Base-by-base conservation (phyloP, 1,140 invertebrate species). In the Caenorhabditis remanei region DNA sequence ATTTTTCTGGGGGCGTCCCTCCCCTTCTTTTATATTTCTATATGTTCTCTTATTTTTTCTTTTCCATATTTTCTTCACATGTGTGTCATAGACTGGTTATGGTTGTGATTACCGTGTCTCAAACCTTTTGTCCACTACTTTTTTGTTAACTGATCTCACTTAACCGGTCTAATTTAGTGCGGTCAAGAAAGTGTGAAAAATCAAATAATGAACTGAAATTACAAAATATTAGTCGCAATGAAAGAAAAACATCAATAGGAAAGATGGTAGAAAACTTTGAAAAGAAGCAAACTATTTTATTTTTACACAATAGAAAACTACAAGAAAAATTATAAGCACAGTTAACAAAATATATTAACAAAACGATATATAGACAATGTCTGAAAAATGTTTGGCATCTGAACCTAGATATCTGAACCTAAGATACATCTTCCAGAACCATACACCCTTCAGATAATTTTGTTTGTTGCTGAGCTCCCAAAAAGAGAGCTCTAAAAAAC, bases 101-200 rank as follows among this genome's bases (percentile, higher is more conserved):
- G 41, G 71, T 46, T 40, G 50, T 50, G 46, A 14, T 50, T 79
- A 50, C 11, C 9, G 4, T 32, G 32, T 24, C 6, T 14, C 16
- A 16, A 46, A 46, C 65, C 41, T 48, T 71, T 71, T 71, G 41
- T 71, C 32, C 32, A 32, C 32, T 32, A 32, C 32, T 63, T 32
- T 63, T 2, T 63, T 14, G 56, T 16, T 19, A 58, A 58, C 56
- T 58, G 21, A 63, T 63, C 24, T 63, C 14, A 40, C 32, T 32
- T 32, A 32, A 71, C 65, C 41, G 41, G 40, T 71, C 21, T 43
- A 71, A 46, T 8, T 65, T 65, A 24, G 11, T 13, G 14, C 46
- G 65, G 65, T 71, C 40, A 71, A 71, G 65, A 71, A 71, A 16
- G 65, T 71, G 65, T 71, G 65, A 24, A 58, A n/a, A n/a, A 58